Conservation (phyloP, 2,888 invertebrate genomes). For the Acleris cristana region DNA sequence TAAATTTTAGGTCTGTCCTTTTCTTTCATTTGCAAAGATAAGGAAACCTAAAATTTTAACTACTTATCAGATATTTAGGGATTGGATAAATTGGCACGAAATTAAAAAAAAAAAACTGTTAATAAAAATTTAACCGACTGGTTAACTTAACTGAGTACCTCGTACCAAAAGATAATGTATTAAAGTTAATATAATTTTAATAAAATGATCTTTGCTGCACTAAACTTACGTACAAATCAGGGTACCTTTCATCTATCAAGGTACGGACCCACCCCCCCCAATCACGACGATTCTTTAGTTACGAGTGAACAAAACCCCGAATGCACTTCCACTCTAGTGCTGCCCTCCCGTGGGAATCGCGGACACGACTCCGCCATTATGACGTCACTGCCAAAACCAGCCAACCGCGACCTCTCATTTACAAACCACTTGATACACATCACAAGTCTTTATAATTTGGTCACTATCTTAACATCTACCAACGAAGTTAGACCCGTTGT, state of each 20-base stretch:
- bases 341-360: conserved; percentile 6
- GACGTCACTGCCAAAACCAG: conserved; percentile 14
- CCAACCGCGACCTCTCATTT: neutral
- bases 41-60: no score
- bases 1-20: no score
- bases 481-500: neutral
- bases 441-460: neutral
- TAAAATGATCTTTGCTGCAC: no score
- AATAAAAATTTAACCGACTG: no score
- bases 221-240: neutral
- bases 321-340: conserved; percentile 14
- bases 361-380: conserved; percentile 29
- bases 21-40: no score
- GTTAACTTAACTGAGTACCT: no score
- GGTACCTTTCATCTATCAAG: neutral
- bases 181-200: no score
- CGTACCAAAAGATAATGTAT: no score
- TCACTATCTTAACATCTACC: neutral
- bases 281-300: conserved; percentile 1
- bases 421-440: neutral
- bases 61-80: no score
- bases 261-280: conserved; percentile 5
- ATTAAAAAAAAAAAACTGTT: no score
- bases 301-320: neutral
- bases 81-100: no score